Evolutionary conservation across 2,888 invertebrate species (phyloP), one percentile per base, ranked within the genome.

Genomic region (Dryobotodes eremita): DNA sequence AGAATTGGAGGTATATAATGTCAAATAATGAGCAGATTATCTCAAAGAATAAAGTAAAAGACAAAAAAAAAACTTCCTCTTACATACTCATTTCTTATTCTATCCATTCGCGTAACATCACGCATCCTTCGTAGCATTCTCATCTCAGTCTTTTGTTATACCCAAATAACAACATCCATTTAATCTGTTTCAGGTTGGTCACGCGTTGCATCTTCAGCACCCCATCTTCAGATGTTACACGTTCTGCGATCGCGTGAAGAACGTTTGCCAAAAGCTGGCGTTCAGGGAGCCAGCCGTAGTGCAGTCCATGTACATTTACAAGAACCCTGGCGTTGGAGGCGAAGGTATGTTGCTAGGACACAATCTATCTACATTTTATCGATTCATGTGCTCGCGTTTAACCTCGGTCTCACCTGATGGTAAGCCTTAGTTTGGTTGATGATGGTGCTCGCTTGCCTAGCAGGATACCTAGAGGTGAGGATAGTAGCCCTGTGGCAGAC

Each of bases 251-350:
- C 98, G 98, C 87, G 98, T 99, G 17, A 98, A 98, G 94, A 97
- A 98, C 77, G 96, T 98, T 8, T 98, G 98, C 83, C 97, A 97
- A 89, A 97, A 98, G 86, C 94, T 99, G 20, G 98, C 98, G 7
- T 97, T 98, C 82, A 95, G 97, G 76, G 98, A 98, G 62, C 99
- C 99, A 0, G 98, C 98, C 0, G 97, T 99, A 0, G 98, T 98
- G 2, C 99, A 99, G 93, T 99, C 99, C 96, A 99, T 99, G 99
- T 99, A 99, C 92, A 99, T 99, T 83, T 99, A 99, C 94, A 99
- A 99, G 97, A 99, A 99, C 96, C 99, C 99, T 0, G 98, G 98
- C 31, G 97, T 98, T 79, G 99, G 99, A 0, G 98, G 99, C 8
- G 98, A 98, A 98, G 98, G 99, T 98, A 95, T 89, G 90, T 73